These are phyloP conservation scores for Acanthopleura granulata DNA, from an alignment of 2,888 invertebrate genomes.

Conservation along the genomic window DNA sequence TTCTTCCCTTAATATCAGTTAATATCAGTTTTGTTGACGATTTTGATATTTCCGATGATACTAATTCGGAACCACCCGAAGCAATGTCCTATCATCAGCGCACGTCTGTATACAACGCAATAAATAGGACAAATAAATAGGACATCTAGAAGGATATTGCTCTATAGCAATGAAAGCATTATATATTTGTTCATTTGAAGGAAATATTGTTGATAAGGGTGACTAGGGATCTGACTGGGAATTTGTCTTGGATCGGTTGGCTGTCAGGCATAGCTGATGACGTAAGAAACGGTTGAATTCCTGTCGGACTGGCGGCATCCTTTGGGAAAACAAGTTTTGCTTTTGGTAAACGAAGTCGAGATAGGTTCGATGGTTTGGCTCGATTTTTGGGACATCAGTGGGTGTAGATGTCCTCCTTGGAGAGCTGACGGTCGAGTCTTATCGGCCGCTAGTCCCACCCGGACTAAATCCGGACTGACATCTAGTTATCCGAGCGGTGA, in stretches of 20 bases:
- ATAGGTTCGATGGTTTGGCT: background rate
- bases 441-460: background rate
- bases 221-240: too few relatives aligned
- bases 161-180: background rate
- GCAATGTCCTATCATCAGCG: too few relatives aligned
- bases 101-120: too few relatives aligned
- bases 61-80: too few relatives aligned
- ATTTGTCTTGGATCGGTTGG: background rate
- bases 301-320: background rate
- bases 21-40: too few relatives aligned
- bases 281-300: background rate
- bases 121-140: too few relatives aligned
- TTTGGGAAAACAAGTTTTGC: background rate
- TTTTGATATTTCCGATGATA: too few relatives aligned
- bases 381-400: slow-evolving; percentile 6
- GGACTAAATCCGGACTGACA: slow-evolving; percentile 9
- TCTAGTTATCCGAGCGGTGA: slow-evolving; percentile 17
- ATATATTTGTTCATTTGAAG: background rate
- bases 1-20: too few relatives aligned
- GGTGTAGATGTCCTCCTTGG: background rate
- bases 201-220: too few relatives aligned
- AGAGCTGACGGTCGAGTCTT: slow-evolving; percentile 14
- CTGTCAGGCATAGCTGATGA: background rate
- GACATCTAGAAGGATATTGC: too few relatives aligned
- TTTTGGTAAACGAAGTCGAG: background rate